Evolutionary conservation across 2,113 vertebrate genomes (phyloP).

Genomic region (Procavia capensis): DNA sequence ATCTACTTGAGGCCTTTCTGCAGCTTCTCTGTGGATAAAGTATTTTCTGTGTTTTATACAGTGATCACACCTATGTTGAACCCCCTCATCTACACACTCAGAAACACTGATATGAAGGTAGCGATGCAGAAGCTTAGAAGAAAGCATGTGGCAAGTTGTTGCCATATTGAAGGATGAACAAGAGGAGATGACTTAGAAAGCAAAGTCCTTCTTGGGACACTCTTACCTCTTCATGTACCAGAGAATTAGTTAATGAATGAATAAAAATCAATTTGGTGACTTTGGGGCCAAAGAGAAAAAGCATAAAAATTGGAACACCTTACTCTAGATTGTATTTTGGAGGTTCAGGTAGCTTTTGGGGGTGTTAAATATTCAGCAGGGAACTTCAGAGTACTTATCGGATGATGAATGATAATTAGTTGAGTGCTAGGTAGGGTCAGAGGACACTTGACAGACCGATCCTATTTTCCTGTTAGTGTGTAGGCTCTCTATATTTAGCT

Average conservation of each 20-base stretch:
- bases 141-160: constrained; percentile 6
- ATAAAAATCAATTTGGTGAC: neutral
- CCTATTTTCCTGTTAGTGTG: neutral
- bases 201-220: neutral
- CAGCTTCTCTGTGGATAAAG: constrained; percentile 77
- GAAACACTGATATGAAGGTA: constrained; percentile 83
- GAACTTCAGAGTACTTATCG: neutral
- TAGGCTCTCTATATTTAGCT: neutral
- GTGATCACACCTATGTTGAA: constrained; percentile 82
- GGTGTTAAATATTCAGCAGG: neutral
- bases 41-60: constrained; percentile 81
- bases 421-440: neutral
- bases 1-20: constrained; percentile 81
- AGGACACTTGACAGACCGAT: neutral
- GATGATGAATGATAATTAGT: neutral
- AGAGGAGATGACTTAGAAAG: neutral
- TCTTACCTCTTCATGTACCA: neutral
- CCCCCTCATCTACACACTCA: constrained; percentile 83
- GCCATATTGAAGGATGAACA: neutral
- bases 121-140: constrained; percentile 75
- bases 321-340: neutral
- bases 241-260: neutral
- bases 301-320: neutral
- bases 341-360: neutral
- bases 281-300: constrained; percentile 13